These are phyloP conservation scores for Syngnathus floridae DNA, from an alignment of 2,113 vertebrate genomes.

Conservation along the genomic window DNA sequence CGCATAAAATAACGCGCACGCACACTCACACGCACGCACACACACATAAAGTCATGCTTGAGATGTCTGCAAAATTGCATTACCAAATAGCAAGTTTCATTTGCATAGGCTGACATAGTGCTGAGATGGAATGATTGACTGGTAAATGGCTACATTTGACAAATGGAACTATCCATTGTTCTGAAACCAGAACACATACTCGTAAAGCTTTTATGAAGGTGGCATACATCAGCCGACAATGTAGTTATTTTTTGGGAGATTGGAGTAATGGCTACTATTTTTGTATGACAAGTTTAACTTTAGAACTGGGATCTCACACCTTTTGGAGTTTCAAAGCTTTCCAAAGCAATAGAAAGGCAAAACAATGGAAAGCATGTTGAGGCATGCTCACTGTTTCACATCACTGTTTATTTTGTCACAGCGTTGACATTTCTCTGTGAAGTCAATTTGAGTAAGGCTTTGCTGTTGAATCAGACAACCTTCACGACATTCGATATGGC, in stretches of 20 bases:
- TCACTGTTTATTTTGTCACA: constrained; percentile 12
- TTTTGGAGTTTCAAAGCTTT: not conserved
- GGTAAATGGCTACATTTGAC: not conserved
- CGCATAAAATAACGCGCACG: not conserved
- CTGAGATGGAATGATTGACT: not conserved
- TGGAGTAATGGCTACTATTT: not conserved
- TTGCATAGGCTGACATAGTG: not conserved
- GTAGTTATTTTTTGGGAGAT: not conserved
- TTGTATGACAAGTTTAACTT: not conserved
- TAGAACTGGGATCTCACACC: not conserved
- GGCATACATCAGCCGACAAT: not conserved
- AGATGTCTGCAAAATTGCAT: constrained; percentile 6
- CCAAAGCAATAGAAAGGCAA: constrained; percentile 2
- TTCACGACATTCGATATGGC: not conserved
- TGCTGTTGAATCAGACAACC: not conserved
- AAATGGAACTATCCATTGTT: not conserved
- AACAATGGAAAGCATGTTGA: constrained; percentile 24
- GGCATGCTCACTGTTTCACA: constrained; percentile 5
- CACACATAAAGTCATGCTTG: not conserved
- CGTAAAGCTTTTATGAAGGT: not conserved
- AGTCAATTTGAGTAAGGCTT: not conserved
- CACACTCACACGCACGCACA: not conserved
- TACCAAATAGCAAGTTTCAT: constrained; percentile 1
- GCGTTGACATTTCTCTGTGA: constrained; percentile 3
- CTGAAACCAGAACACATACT: not conserved